phyloP scores from a whole-genome alignment of 1,140 invertebrate genomes.

The Sycophila sp. region DNA sequence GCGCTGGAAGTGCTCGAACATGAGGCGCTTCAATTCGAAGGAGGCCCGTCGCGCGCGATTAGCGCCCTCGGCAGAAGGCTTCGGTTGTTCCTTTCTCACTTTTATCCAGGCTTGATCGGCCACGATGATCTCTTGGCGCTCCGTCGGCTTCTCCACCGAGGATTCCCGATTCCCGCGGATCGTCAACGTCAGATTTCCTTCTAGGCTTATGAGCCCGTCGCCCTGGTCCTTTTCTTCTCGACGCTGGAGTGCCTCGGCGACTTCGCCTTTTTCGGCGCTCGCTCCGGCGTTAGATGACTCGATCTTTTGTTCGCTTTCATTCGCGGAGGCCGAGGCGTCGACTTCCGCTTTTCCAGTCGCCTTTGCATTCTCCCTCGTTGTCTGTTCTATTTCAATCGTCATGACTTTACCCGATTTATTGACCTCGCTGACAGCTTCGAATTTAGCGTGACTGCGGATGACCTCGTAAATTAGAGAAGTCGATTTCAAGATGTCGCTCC shows the following conservation, averaged over 20 bases:
- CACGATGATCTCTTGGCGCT: background rate
- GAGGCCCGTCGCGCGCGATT: constrained; percentile 11
- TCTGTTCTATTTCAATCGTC: background rate
- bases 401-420: background rate
- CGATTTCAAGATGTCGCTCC: constrained; percentile 9
- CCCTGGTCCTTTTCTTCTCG: background rate
- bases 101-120: background rate
- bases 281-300: background rate
- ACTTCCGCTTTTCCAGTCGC: background rate
- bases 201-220: background rate
- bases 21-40: constrained; percentile 22
- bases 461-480: constrained; percentile 17
- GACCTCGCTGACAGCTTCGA: background rate
- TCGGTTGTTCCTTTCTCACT: background rate
- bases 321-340: background rate
- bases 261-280: background rate
- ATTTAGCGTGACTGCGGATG: background rate
- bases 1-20: constrained; percentile 10
- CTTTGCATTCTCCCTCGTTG: background rate
- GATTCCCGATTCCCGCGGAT: background rate
- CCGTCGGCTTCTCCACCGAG: background rate
- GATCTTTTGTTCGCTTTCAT: no score
- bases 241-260: background rate
- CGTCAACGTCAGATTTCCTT: background rate
- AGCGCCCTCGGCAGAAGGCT: background rate